phyloP scores from a whole-genome alignment of 2,113 vertebrate species.

The Oncorhynchus keta region DNA sequence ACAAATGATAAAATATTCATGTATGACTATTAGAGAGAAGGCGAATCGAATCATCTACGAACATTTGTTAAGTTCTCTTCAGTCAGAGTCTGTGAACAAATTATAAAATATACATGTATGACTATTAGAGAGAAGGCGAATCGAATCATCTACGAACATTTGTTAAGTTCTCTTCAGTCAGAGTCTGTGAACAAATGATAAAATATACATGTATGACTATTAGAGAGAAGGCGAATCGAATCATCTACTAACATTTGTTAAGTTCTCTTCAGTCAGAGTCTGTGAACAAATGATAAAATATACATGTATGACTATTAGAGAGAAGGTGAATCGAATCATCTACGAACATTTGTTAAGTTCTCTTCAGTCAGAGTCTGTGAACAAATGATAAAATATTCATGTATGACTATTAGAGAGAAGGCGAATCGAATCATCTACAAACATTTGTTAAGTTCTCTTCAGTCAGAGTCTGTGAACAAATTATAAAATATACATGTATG shows the following conservation, averaged over 20 bases:
- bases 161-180: conserved; percentile 32
- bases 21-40: conserved; percentile 43
- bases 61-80: conserved; percentile 27
- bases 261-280: conserved; percentile 28
- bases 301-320: conserved; percentile 49
- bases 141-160: conserved; percentile 9
- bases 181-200: conserved; percentile 4
- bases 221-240: conserved; percentile 34
- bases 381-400: conserved; percentile 47
- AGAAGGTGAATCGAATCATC: conserved; percentile 26
- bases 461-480: conserved; percentile 10
- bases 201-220: conserved; percentile 56
- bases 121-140: conserved; percentile 38
- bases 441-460: conserved; percentile 27
- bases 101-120: conserved; percentile 56
- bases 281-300: conserved; percentile 34
- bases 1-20: conserved; percentile 47
- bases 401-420: conserved; percentile 43
- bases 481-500: conserved; percentile 56
- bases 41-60: conserved; percentile 9
- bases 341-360: conserved; percentile 13
- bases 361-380: conserved; percentile 27
- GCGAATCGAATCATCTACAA: conserved; percentile 9
- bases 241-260: conserved; percentile 7
- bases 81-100: conserved; percentile 10